phyloP scores from a whole-genome alignment of 2,797 vertebrate species.

The Tapera naevia region DNA sequence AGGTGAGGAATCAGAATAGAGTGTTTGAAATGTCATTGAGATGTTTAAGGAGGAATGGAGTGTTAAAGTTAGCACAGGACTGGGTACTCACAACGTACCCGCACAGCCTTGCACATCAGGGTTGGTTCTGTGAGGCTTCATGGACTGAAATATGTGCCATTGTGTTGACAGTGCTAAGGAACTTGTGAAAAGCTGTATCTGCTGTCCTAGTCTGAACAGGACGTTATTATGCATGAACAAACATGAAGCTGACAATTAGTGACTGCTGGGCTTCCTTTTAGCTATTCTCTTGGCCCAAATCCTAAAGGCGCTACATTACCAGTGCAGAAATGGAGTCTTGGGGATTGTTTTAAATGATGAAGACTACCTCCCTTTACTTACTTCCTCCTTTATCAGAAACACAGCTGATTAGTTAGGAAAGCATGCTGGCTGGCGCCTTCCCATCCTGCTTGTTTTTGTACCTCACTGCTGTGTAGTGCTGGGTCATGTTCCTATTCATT shows the following conservation, averaged over 20 bases:
- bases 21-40: background rate
- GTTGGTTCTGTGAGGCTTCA: background rate
- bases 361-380: conserved; percentile 64
- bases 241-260: background rate
- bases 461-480: background rate
- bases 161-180: background rate
- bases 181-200: background rate
- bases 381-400: conserved; percentile 77
- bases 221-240: conserved; percentile 8
- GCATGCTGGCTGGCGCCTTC: conserved; percentile 70
- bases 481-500: conserved; percentile 56
- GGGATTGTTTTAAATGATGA: conserved; percentile 74
- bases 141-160: accelerated
- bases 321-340: conserved; percentile 53
- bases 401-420: conserved; percentile 77
- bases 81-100: background rate
- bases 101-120: background rate
- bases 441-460: conserved; percentile 70
- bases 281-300: conserved; percentile 54
- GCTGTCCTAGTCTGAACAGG: background rate
- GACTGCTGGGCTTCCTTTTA: conserved; percentile 26
- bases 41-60: background rate
- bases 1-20: background rate
- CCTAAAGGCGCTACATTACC: conserved; percentile 61
- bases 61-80: background rate